Evolutionary conservation across 2,888 invertebrate genomes (phyloP).

Genomic region (Clitarchus hookeri): DNA sequence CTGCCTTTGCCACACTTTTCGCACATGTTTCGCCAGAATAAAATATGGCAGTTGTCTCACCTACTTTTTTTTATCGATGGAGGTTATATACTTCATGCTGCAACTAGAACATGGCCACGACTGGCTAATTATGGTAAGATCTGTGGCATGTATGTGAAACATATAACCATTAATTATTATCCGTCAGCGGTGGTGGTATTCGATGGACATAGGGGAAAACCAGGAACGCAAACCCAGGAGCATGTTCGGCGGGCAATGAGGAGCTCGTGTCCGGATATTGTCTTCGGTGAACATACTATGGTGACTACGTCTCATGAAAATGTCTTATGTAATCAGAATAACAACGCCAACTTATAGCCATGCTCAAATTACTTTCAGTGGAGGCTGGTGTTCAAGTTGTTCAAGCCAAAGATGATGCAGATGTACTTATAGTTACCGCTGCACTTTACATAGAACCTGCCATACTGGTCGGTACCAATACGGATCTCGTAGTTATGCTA

Average conservation of each 20-base stretch:
- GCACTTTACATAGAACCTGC: not conserved
- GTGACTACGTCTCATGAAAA: not conserved
- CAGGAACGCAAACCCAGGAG: not conserved
- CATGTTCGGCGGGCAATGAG: not conserved
- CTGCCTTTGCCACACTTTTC: no score
- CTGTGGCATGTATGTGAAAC: slow-evolving; percentile 18
- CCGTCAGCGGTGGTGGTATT: not conserved
- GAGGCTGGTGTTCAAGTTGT: no score
- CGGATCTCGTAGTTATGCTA: not conserved
- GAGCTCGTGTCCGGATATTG: not conserved
- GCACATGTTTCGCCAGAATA: no score
- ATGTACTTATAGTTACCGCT: not conserved
- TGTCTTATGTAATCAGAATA: no score
- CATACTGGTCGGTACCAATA: not conserved
- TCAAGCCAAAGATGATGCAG: no score
- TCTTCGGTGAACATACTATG: no score
- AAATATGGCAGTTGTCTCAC: no score
- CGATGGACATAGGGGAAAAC: not conserved
- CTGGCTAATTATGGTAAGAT: slow-evolving; percentile 4
- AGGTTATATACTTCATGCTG: no score
- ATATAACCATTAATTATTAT: not conserved
- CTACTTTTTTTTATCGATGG: no score
- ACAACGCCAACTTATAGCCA: not conserved
- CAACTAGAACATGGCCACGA: no score
- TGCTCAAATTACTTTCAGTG: no score